Evolutionary conservation across 2,888 invertebrate species (phyloP), one percentile per base, ranked within the genome.

Genomic region (Agrypnus murinus): DNA sequence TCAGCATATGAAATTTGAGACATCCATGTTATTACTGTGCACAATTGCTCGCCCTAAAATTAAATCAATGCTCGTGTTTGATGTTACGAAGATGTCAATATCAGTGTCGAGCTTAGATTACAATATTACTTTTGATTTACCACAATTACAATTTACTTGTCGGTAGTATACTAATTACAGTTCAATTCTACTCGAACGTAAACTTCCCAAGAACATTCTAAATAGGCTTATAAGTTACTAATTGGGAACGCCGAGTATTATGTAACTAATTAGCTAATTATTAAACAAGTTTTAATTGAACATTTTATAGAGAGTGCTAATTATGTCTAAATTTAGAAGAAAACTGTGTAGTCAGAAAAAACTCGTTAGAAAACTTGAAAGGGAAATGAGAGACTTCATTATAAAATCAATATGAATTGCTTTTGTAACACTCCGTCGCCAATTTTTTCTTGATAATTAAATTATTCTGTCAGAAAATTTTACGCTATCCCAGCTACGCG

Each of bases 381-480:
- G 38, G 64, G 34, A 68, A 63, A 59, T 46, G 55, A 68, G 58
- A 63, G 67, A 62, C 62, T 67, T 71, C 67, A 67, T 71, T 64
- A 64, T 67, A 71, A 68, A 72, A 72, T 72, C 71, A 72, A 72
- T 72, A 59, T 68, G 71, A 72, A 68, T 65, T 68, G 71, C 67
- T 71, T 71, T 71, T 66, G 65, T 71, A 67, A 63, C 66, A 59
- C 67, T 64, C 62, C 63, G 46, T 63, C 66, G 55, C 58, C 64
- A 50, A 64, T 71, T 71, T 71, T 71, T 62, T 65, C 64, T 60
- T 66, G 64, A 60, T 68, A 72, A 72, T 72, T 72, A 72, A 72
- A 72, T 72, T 68, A 69, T 65, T 67, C 63, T 60, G 64, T 64
- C 68, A 59, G 71, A 32, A 64, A 60, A 68, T 71, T 71, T 59